phyloP scores from a whole-genome alignment of 2,888 invertebrate genomes.

The Balanococcus diminutus region DNA sequence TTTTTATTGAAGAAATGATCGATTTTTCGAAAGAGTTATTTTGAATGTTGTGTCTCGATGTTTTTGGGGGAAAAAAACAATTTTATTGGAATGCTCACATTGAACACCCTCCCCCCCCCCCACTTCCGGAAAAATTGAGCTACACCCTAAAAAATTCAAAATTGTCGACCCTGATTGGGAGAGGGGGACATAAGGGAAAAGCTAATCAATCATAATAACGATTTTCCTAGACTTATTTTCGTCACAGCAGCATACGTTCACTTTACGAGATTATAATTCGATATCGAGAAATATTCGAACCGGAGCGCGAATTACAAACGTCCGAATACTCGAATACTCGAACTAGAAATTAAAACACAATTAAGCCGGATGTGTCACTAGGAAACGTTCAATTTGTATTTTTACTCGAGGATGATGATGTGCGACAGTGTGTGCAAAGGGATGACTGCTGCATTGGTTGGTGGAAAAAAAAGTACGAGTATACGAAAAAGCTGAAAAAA shows the following conservation, averaged over 20 bases:
- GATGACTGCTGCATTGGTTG: background rate
- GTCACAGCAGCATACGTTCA: too few species aligned
- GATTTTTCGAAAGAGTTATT: too few species aligned
- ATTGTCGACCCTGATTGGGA: too few species aligned
- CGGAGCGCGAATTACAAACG: background rate
- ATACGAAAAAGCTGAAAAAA: background rate
- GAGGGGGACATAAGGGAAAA: too few species aligned
- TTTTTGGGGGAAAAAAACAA: too few species aligned
- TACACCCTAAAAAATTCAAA: too few species aligned
- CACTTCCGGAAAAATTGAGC: too few species aligned
- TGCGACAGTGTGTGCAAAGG: background rate
- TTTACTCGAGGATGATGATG: slow-evolving; percentile 1
- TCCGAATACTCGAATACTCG: background rate
- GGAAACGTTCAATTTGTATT: slow-evolving; percentile 50
- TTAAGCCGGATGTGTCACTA: slow-evolving; percentile 52
- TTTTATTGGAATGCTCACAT: too few species aligned
- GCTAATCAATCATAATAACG: background rate
- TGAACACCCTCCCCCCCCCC: too few species aligned
- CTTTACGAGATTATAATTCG: background rate
- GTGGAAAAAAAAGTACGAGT: background rate
- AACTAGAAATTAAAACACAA: slow-evolving; percentile 48
- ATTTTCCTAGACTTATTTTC: background rate
- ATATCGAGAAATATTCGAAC: background rate
- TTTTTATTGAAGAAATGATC: too few species aligned
- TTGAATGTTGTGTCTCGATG: too few species aligned